Conservation (phyloP, 23 tunicate species). For the Styela clava region DNA sequence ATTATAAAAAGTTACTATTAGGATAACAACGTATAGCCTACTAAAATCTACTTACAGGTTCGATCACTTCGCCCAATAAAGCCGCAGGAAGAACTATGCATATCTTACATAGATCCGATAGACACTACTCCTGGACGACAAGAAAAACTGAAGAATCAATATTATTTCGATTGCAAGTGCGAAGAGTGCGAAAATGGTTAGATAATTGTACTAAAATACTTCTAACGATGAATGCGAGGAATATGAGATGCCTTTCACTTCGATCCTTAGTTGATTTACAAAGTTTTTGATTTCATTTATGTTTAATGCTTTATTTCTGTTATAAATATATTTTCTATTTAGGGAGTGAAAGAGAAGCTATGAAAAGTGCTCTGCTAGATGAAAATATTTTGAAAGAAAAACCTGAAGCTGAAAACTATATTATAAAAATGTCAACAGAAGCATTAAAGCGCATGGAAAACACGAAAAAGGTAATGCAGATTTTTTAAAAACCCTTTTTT, state of each 20-base stretch:
- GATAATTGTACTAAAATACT: not conserved
- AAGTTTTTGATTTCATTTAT: too few species aligned
- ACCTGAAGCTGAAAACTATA: conserved; percentile 77
- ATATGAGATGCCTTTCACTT: too few species aligned
- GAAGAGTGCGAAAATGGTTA: conserved; percentile 68
- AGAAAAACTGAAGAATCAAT: conserved; percentile 70
- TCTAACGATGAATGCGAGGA: too few species aligned
- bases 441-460: conserved; percentile 66
- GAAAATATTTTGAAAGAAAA: conserved; percentile 48
- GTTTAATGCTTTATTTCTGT: too few species aligned
- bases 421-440: conserved; percentile 70
- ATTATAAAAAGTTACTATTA: too few species aligned
- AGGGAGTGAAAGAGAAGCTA: conserved; percentile 53
- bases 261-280: too few species aligned
- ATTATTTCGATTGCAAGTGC: conserved; percentile 93
- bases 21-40: too few species aligned
- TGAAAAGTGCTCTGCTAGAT: conserved; percentile 61
- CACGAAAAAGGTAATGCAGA: conserved; percentile 87
- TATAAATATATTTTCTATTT: not conserved
- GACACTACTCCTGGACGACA: conserved; percentile 46
- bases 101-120: conserved; percentile 70
- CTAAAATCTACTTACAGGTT: too few species aligned
- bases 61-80: conserved; percentile 56
- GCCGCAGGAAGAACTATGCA: conserved; percentile 75
- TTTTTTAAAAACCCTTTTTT: too few species aligned